Conservation (phyloP, 2,888 invertebrate genomes). For the Diadromus collaris region DNA sequence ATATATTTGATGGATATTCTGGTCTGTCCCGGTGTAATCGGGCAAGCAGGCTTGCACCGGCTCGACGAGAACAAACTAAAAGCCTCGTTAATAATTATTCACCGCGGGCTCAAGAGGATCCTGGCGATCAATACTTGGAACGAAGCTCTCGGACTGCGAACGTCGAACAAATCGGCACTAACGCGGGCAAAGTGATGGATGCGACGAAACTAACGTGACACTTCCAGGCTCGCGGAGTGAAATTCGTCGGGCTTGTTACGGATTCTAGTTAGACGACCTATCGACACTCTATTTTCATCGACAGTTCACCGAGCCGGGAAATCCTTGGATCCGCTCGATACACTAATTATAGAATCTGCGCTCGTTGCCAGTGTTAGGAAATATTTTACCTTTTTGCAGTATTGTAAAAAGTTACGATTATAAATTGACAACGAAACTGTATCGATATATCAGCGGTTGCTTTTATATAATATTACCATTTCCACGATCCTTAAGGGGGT, state of each 20-base stretch:
- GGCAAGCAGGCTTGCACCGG: background rate
- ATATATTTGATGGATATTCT: background rate
- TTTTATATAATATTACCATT: too few relatives aligned
- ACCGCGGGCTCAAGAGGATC: slow-evolving; percentile 2
- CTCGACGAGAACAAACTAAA: slow-evolving; percentile 15
- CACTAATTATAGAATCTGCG: background rate
- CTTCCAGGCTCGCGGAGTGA: background rate
- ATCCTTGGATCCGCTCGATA: slow-evolving; percentile 4
- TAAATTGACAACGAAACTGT: too few relatives aligned
- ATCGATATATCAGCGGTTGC: too few relatives aligned
- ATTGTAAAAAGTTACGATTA: too few relatives aligned
- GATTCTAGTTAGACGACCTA: background rate
- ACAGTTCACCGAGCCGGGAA: background rate
- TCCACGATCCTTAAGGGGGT: too few relatives aligned
- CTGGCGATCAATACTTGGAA: slow-evolving; percentile 9
- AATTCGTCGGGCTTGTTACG: background rate
- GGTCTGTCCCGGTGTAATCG: background rate
- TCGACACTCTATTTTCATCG: background rate
- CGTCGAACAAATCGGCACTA: background rate
- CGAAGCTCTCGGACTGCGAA: background rate
- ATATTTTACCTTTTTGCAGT: too few relatives aligned
- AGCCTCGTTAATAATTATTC: slow-evolving; percentile 14
- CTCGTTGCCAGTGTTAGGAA: too few relatives aligned
- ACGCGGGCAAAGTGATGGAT: background rate
- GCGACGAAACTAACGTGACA: slow-evolving; percentile 11